Percentiles rank a stretch among this genome's conserved stretches.
Conservation (phyloP, 1,140 invertebrate species). For the Ericerus pela region DNA sequence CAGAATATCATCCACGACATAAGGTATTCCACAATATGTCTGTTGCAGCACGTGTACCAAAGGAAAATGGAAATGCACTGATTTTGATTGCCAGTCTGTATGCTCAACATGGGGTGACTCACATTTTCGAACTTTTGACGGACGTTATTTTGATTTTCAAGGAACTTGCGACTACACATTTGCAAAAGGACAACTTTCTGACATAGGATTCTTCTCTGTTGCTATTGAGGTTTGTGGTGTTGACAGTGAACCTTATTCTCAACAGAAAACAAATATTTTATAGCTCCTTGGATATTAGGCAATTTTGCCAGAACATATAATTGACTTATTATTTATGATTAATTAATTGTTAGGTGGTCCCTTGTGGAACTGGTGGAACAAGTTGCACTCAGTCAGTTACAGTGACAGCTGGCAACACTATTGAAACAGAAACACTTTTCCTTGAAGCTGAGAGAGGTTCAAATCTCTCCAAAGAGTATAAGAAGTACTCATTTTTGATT, state of each 20-base stretch:
- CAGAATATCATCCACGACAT: too few species aligned
- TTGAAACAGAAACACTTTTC: slow-evolving; percentile 37
- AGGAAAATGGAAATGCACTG: slow-evolving; percentile 52
- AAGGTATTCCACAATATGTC: slow-evolving; percentile 15
- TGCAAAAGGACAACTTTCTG: slow-evolving; percentile 46
- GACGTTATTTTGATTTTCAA: slow-evolving; percentile 68
- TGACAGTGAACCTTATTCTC: not conserved
- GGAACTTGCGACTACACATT: slow-evolving; percentile 74
- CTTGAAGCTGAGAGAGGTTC: slow-evolving; percentile 32
- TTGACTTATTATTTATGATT: too few species aligned
- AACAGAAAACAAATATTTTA: not conserved
- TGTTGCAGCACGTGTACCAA: slow-evolving; percentile 41
- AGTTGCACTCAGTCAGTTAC: slow-evolving; percentile 73
- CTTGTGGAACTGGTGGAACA: slow-evolving; percentile 69
- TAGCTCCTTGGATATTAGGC: too few species aligned
- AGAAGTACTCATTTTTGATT: not conserved
- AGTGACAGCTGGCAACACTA: slow-evolving; percentile 40
- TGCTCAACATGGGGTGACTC: slow-evolving; percentile 74
- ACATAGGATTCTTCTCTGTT: slow-evolving; percentile 48
- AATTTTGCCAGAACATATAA: too few species aligned
- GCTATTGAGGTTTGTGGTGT: slow-evolving; percentile 42
- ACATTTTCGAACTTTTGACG: slow-evolving; percentile 76
- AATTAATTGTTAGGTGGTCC: slow-evolving; percentile 67
- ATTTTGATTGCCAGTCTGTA: slow-evolving; percentile 43
- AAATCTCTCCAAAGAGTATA: not conserved